A percentile compares a stretch with the other conserved stretches of the same genome.
Conservation (phyloP, 2,113 vertebrate species). For the Oenanthe melanoleuca region DNA sequence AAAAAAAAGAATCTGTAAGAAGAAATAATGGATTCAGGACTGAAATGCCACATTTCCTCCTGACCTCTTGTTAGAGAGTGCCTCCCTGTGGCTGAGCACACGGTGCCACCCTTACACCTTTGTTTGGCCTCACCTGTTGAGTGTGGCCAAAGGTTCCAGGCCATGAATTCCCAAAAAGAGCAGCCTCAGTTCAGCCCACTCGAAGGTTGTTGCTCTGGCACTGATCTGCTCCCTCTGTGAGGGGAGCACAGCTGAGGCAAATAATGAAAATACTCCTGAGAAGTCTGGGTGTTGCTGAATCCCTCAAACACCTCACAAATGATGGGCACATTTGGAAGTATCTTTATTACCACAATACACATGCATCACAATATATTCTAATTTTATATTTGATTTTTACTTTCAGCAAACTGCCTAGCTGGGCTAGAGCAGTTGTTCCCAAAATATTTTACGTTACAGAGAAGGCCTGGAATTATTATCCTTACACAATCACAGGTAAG, state of each 20-base stretch:
- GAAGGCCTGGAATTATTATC: conserved; percentile 99
- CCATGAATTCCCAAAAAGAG: not conserved
- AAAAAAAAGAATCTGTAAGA: not conserved
- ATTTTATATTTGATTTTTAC: conserved; percentile 15
- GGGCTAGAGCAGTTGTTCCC: conserved; percentile 96
- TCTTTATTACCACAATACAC: not conserved
- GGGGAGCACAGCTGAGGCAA: not conserved
- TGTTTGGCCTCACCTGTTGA: not conserved
- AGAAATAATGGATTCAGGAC: not conserved
- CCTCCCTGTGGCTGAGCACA: conserved; percentile 34
- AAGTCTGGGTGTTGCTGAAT: not conserved
- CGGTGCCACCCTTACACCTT: not conserved
- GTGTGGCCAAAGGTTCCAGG: not conserved
- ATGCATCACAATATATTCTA: not conserved
- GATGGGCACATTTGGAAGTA: not conserved
- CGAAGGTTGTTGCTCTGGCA: not conserved
- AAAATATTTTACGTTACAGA: conserved; percentile 99
- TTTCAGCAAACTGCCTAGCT: conserved; percentile 94
- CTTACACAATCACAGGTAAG: conserved; percentile 97
- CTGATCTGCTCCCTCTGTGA: rapidly evolving
- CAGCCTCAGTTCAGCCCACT: not conserved
- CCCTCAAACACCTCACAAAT: not conserved
- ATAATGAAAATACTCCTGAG: not conserved
- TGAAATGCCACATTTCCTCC: rapidly evolving
- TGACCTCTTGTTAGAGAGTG: not conserved